Evolutionary conservation across 2,888 invertebrate genomes (phyloP), one percentile per base, ranked within the genome.

Genomic region (Morpho helenor): DNA sequence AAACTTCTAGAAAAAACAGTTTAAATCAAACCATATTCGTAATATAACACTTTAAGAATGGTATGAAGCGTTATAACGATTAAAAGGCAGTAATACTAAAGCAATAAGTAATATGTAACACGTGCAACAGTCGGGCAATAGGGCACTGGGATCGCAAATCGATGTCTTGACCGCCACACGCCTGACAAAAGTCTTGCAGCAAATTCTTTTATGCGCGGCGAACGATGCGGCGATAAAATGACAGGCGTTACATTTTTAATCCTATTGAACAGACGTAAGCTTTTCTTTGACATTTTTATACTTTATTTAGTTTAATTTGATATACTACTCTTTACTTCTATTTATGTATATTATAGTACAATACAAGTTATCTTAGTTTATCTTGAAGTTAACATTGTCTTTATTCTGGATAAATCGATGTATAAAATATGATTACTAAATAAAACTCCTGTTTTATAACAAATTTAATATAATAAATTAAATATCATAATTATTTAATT

Each of bases 151-250:
- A 57, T 59, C 59, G 60, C 47, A 52, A 59, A 63, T 63, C 63
- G 58, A 63, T 63, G 63, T 63, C 61, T 64, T 60, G 65, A 66
- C 63, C 56, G 59, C 44, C 55, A 60, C 65, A 59, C 69, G 71
- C 72, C 72, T 71, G 63, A 59, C 59, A 67, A 61, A 68, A 70
- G 69, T 60, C 61, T 68, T 50, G 59, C 60, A 68, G 72, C 70
- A 68, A 68, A 66, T 64, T 64, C 59, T 57, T 60, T 66, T 66
- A 66, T 61, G 59, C 59, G 65, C 64, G 60, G 60, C 57, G 59
- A 64, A 63, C 55, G 64, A 69, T 69, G 67, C 66, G 52, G 52
- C 64, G 60, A 62, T 59, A 64, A 68, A 68, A 58, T 59, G 59
- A 43, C 65, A 72, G 70, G 71, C 67, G 66, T 61, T 62, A 51